A percentile compares a stretch with the other conserved stretches of the same genome.
Evolutionary conservation across 2,888 invertebrate genomes (phyloP).

Genomic region (Amphipoea oculea): DNA sequence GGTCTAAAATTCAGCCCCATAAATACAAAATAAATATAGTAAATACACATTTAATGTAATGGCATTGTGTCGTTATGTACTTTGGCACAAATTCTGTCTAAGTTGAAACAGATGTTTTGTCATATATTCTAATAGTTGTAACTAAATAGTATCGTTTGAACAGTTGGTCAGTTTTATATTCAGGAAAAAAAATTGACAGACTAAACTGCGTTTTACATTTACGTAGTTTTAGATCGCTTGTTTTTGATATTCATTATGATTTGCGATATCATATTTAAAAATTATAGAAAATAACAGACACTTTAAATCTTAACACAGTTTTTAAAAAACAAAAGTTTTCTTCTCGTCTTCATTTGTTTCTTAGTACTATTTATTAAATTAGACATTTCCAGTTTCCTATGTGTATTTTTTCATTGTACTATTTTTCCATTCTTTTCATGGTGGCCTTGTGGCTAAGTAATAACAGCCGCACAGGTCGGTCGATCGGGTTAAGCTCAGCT

Average conservation of each 20-base stretch:
- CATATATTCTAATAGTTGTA: constrained; percentile 67
- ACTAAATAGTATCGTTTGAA: constrained; percentile 59
- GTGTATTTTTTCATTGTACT: too few species aligned
- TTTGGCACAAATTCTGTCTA: constrained; percentile 58
- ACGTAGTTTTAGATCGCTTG: constrained; percentile 44
- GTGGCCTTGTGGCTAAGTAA: too few species aligned
- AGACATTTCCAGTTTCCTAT: not conserved
- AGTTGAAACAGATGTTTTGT: constrained; percentile 69
- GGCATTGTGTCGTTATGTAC: constrained; percentile 36
- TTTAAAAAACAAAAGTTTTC: not conserved
- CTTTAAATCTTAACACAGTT: not conserved
- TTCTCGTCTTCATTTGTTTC: not conserved
- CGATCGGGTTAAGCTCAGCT: too few species aligned
- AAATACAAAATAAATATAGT: constrained; percentile 28
- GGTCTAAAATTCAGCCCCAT: constrained; percentile 48
- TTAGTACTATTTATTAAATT: not conserved
- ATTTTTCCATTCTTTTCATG: too few species aligned
- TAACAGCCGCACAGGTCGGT: too few species aligned
- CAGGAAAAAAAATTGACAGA: not conserved
- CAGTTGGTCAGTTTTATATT: constrained; percentile 38
- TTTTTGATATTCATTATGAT: constrained; percentile 17
- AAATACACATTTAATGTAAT: constrained; percentile 1
- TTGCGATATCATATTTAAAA: not conserved
- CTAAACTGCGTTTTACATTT: constrained; percentile 36
- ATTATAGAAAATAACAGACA: too few species aligned